Evolutionary conservation across 2,113 vertebrate species (phyloP), one percentile per base, ranked within the genome.

Genomic region (Ctenomys sociabilis): DNA sequence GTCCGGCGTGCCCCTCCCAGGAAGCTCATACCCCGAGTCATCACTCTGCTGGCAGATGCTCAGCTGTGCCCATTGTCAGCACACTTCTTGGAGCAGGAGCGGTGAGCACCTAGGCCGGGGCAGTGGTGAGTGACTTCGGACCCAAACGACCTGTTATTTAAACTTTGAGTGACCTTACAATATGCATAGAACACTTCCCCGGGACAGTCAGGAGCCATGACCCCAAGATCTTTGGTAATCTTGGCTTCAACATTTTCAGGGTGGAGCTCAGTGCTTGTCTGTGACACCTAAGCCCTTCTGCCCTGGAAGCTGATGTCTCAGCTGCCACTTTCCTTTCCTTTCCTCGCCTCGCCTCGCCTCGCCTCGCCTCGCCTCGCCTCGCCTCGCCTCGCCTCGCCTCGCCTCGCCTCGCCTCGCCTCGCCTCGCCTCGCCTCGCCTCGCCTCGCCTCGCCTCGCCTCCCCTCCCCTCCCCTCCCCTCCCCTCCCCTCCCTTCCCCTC

Each of bases 11-110:
- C 14, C 40, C 9, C 59, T 61, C 0, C 13, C 11, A 16, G 7
- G 35, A 87, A 12, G 64, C 64, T 35, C 37, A 16, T 24, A 52
- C 19, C 22, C 0, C 12, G 19, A 57, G 32, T n/a, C 0, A 0
- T 37, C 28, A 0, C 9, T 43, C 10, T 43, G 0, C 8, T 2
- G 14, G 7, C 37, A 7, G 2, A 6, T 3, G 63, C 7, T 66
- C 4, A n/a, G 21, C 17, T 5, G 26, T 5, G 6, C 2, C 1
- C 8, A 2, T 28, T 2, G 78, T 63, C 21, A 19, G 35, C 10
- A 7, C 45, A 26, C 37, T n/a, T 45, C 24, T 43, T 3, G 21
- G 43, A 32, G 35, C 45, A 35, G 7, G 22, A 37, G 3, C 32
- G 0, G 1, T 24, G 28, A 40, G 45, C 9, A 21, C 8, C 6